Evolutionary conservation across 2,888 invertebrate genomes (phyloP).

Genomic region (Zootermopsis nevadensis): DNA sequence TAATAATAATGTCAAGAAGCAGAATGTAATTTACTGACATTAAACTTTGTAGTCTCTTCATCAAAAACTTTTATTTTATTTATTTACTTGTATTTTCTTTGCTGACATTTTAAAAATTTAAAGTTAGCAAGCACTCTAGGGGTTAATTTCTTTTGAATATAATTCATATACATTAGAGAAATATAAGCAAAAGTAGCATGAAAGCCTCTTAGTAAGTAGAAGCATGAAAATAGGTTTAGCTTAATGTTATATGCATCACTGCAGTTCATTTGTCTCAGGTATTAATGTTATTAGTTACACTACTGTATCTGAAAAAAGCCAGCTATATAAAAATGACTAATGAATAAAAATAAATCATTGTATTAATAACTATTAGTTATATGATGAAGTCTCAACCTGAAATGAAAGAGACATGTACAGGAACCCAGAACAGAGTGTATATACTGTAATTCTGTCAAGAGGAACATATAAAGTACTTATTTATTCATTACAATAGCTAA

Average conservation of each 20-base stretch:
- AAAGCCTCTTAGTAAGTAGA: neutral
- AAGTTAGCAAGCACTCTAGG: slow-evolving; percentile 6
- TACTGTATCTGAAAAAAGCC: slow-evolving; percentile 3
- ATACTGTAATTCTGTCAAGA: neutral
- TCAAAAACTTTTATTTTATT: neutral
- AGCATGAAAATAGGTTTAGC: neutral
- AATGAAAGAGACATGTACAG: neutral
- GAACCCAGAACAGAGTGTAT: neutral
- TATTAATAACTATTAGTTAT: neutral
- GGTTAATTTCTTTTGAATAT: neutral
- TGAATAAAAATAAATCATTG: neutral
- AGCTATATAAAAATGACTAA: neutral
- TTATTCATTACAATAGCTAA: too few species aligned
- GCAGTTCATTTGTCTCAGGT: neutral
- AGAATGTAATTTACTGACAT: neutral
- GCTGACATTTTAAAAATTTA: neutral
- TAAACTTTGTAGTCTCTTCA: neutral
- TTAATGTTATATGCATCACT: slow-evolving; percentile 8
- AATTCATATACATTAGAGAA: slow-evolving; percentile 4
- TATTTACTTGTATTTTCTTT: neutral
- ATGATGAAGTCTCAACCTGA: slow-evolving; percentile 7
- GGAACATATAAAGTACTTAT: too few species aligned
- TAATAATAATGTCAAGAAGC: neutral
- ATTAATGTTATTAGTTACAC: slow-evolving; percentile 27
- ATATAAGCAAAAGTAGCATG: neutral